Evolutionary conservation across 2,797 vertebrate genomes (phyloP).

Genomic region (Chrysocyon brachyurus): DNA sequence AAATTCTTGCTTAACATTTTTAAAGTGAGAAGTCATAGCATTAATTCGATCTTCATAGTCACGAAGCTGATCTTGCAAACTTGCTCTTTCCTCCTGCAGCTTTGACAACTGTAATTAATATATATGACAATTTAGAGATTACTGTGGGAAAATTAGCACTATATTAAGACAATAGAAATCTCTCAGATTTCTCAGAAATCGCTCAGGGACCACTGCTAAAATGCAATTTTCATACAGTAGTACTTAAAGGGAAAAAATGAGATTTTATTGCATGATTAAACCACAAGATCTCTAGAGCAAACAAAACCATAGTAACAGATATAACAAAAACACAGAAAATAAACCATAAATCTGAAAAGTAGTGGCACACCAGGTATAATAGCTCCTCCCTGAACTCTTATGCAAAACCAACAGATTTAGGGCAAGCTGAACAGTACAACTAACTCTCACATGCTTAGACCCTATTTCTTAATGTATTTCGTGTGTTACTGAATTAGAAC

Average conservation of each 20-base stretch:
- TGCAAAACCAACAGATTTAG: conserved; percentile 7
- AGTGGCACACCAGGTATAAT: not conserved
- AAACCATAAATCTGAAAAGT: not conserved
- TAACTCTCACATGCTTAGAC: not conserved
- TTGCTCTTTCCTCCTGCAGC: conserved; percentile 88
- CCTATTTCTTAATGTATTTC: not conserved
- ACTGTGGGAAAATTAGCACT: not conserved
- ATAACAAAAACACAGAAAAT: not conserved
- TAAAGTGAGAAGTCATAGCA: conserved; percentile 89
- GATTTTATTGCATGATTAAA: not conserved
- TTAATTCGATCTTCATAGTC: conserved; percentile 89
- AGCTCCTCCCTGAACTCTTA: not conserved
- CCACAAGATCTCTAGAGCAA: not conserved
- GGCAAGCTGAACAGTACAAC: not conserved
- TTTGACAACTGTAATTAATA: conserved; percentile 90
- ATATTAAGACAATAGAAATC: not conserved
- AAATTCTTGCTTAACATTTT: conserved; percentile 92
- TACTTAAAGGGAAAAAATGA: not conserved
- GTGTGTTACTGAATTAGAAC: conserved; percentile 6
- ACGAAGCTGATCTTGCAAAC: conserved; percentile 88
- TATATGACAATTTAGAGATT: not conserved
- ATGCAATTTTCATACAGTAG: not conserved
- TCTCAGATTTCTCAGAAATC: not conserved
- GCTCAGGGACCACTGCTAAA: not conserved
- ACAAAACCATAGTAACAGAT: not conserved